These are phyloP conservation scores for Hyppa rectilinea DNA, from an alignment of 2,888 invertebrate species.

Conservation along the genomic window DNA sequence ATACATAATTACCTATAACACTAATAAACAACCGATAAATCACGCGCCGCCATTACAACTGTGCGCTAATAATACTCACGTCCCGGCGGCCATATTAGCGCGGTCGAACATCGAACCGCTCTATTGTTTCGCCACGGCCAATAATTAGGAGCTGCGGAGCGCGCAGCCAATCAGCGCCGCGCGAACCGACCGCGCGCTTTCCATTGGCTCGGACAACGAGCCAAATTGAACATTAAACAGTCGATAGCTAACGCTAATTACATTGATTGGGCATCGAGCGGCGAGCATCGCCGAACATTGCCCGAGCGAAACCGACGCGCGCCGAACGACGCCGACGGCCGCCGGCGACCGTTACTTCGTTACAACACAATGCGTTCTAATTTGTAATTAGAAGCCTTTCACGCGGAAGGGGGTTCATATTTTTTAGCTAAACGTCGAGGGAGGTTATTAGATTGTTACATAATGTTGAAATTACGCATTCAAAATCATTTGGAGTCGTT, in stretches of 20 bases:
- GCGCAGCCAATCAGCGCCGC: slow-evolving; percentile 79
- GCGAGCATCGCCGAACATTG: slow-evolving; percentile 32
- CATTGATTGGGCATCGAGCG: slow-evolving; percentile 79
- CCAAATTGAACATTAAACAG: slow-evolving; percentile 76
- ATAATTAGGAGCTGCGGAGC: slow-evolving; percentile 79
- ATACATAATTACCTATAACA: slow-evolving; percentile 39
- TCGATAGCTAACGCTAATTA: slow-evolving; percentile 76
- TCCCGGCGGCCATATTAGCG: slow-evolving; percentile 79
- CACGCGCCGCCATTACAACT: slow-evolving; percentile 80
- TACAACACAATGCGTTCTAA: slow-evolving; percentile 64
- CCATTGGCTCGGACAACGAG: slow-evolving; percentile 75
- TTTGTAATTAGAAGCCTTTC: slow-evolving; percentile 67
- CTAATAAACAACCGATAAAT: slow-evolving; percentile 70
- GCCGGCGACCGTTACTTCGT: slow-evolving; percentile 55
- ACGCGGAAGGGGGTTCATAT: slow-evolving; percentile 53
- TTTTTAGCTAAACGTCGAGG: slow-evolving; percentile 58
- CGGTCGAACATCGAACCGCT: slow-evolving; percentile 70
- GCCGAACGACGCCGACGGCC: slow-evolving; percentile 50
- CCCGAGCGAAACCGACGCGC: slow-evolving; percentile 46
- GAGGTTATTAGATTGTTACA: slow-evolving; percentile 57
- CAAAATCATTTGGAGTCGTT: slow-evolving; percentile 58
- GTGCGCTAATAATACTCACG: slow-evolving; percentile 72
- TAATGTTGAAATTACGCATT: slow-evolving; percentile 66
- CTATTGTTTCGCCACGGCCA: slow-evolving; percentile 82
- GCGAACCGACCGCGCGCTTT: slow-evolving; percentile 69